These are phyloP conservation scores for Drosophila anceps DNA, from an alignment of 2,888 invertebrate genomes.

Conservation along the genomic window DNA sequence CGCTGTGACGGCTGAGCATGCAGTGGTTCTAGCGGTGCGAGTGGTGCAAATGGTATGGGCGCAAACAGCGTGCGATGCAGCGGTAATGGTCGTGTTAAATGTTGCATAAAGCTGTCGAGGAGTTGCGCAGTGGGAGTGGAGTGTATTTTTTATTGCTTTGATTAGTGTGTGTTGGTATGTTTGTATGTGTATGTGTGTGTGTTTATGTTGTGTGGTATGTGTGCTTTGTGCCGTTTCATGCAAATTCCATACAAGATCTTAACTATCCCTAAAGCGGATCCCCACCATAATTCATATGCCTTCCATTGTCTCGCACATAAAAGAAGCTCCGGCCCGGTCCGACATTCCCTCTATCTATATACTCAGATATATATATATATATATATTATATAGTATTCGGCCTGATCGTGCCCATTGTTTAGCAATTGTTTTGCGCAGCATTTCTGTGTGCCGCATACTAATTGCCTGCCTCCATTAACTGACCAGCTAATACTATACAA, in stretches of 20 bases:
- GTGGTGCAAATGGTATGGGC: slow-evolving; percentile 75
- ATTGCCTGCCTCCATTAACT: slow-evolving; percentile 42
- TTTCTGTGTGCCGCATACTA: slow-evolving; percentile 68
- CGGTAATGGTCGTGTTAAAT: slow-evolving; percentile 79
- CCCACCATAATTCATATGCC: slow-evolving; percentile 76
- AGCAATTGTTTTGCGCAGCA: slow-evolving; percentile 69
- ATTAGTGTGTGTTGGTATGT: slow-evolving; percentile 14
- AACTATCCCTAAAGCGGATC: slow-evolving; percentile 40
- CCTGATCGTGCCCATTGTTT: slow-evolving; percentile 75
- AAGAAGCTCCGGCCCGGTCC: slow-evolving; percentile 54
- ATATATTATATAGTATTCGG: slow-evolving; percentile 42
- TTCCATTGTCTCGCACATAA: slow-evolving; percentile 68
- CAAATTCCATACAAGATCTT: slow-evolving; percentile 52
- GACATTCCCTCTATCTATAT: slow-evolving; percentile 22
- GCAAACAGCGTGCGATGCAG: slow-evolving; percentile 77
- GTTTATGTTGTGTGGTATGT: slow-evolving; percentile 2
- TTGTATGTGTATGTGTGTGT: slow-evolving; percentile 13
- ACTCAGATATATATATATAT: slow-evolving; percentile 4
- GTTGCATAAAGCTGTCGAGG: slow-evolving; percentile 79
- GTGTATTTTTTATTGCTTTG: slow-evolving; percentile 16
- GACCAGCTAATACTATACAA: slow-evolving; percentile 44
- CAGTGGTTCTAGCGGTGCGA: slow-evolving; percentile 73
- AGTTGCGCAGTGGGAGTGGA: slow-evolving; percentile 41
- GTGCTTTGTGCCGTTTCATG: slow-evolving; percentile 52
- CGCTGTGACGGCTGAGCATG: slow-evolving; percentile 69